A percentile compares a stretch with the other conserved stretches of the same genome.
Evolutionary conservation across 2,797 vertebrate genomes (phyloP).

Genomic region (Nyctibius grandis): DNA sequence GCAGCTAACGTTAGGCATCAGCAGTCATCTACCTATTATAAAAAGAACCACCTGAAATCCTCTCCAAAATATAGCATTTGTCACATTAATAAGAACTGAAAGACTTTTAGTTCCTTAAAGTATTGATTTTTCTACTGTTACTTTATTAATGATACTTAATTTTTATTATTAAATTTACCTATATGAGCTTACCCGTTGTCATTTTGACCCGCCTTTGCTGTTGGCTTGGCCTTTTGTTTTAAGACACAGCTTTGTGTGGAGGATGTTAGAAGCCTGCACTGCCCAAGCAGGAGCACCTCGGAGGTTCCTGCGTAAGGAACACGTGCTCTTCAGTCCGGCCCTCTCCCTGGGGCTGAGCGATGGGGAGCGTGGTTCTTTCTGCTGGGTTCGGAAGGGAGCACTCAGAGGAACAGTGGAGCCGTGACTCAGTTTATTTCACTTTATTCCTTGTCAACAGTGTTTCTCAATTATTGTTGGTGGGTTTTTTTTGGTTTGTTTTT

Average conservation of each 20-base stretch:
- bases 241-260: neutral
- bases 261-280: neutral
- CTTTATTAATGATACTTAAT: neutral
- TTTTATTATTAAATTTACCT: neutral
- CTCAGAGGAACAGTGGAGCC: neutral
- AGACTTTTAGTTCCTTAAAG: neutral
- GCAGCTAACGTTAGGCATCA: neutral
- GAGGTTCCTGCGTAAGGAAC: neutral
- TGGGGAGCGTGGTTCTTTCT: neutral
- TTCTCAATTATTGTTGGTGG: neutral
- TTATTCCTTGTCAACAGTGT: neutral
- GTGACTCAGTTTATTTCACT: rapidly evolving
- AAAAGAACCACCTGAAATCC: neutral
- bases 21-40: neutral
- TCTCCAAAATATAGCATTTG: neutral
- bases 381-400: neutral
- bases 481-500: neutral
- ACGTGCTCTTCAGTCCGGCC: too few relatives aligned
- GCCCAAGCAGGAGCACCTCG: neutral
- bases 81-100: neutral
- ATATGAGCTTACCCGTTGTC: rapidly evolving
- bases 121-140: neutral
- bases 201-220: rapidly evolving
- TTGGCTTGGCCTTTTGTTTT: neutral
- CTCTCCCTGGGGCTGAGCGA: rapidly evolving